Evolutionary conservation across 2,797 vertebrate species (phyloP).

Genomic region (Natrix natrix): DNA sequence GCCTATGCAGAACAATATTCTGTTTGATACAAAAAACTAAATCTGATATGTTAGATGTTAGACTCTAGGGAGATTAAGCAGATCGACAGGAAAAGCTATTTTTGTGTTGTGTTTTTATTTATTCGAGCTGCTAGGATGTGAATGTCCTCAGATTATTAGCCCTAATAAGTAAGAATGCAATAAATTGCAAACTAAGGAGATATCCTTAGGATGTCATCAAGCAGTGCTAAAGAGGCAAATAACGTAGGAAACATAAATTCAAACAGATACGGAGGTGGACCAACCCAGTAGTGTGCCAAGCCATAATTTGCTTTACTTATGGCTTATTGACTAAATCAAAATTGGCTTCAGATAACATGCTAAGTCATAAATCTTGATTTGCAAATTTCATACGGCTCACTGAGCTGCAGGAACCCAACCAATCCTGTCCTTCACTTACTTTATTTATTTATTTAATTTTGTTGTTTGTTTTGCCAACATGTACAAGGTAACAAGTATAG

Average conservation of each 20-base stretch:
- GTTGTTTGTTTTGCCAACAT: too few relatives aligned
- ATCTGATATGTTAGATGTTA: slow-evolving; percentile 33
- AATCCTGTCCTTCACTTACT: not conserved
- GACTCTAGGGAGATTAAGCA: slow-evolving; percentile 33
- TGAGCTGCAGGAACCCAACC: not conserved
- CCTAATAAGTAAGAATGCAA: slow-evolving; percentile 1
- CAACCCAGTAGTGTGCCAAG: not conserved
- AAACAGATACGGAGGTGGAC: not conserved
- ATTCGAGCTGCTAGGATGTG: not conserved
- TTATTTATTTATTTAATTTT: too few relatives aligned
- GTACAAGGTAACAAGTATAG: too few relatives aligned
- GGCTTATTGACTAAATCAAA: not conserved
- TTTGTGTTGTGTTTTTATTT: not conserved
- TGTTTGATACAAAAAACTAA: slow-evolving; percentile 45
- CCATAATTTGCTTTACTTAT: not conserved
- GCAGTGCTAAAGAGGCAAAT: not conserved
- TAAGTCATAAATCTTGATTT: not conserved
- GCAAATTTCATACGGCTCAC: not conserved
- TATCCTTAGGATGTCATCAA: not conserved
- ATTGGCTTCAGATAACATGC: not conserved
- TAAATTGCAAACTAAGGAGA: not conserved
- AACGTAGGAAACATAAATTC: not conserved
- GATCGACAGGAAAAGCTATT: not conserved
- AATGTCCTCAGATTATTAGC: slow-evolving; percentile 3
- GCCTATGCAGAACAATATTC: slow-evolving; percentile 44